phyloP scores from a whole-genome alignment of 2,113 vertebrate genomes.

The Nasalis larvatus region DNA sequence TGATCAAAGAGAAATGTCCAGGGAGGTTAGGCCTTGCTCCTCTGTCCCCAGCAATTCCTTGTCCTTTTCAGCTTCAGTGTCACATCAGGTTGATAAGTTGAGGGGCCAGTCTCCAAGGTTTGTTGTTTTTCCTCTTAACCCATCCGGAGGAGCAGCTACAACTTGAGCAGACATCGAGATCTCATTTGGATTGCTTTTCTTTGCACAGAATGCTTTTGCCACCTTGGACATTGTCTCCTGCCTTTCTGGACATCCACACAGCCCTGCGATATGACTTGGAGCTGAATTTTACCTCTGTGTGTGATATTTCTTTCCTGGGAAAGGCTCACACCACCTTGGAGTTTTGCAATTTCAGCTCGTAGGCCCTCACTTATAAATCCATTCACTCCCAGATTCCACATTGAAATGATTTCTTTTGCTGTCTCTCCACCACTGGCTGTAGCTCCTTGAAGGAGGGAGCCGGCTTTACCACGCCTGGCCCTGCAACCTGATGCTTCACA shows the following conservation, averaged over 20 bases:
- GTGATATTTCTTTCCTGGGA: neutral
- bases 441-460: neutral
- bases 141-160: neutral
- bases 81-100: neutral
- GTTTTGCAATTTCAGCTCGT: neutral
- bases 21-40: too few relatives aligned
- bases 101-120: neutral
- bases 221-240: neutral
- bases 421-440: neutral
- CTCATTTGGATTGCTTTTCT: neutral
- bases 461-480: neutral
- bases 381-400: neutral
- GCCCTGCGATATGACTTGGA: neutral
- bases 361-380: neutral
- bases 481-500: neutral
- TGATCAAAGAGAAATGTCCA: neutral
- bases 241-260: neutral
- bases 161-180: neutral
- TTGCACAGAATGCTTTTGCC: neutral
- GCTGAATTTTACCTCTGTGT: neutral
- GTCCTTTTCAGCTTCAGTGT: neutral
- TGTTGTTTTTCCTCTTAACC: neutral
- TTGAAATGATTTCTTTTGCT: neutral
- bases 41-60: too few relatives aligned
- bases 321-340: neutral